Evolutionary conservation across 2,797 vertebrate genomes (phyloP).

Genomic region (Cercopithecus mitis): DNA sequence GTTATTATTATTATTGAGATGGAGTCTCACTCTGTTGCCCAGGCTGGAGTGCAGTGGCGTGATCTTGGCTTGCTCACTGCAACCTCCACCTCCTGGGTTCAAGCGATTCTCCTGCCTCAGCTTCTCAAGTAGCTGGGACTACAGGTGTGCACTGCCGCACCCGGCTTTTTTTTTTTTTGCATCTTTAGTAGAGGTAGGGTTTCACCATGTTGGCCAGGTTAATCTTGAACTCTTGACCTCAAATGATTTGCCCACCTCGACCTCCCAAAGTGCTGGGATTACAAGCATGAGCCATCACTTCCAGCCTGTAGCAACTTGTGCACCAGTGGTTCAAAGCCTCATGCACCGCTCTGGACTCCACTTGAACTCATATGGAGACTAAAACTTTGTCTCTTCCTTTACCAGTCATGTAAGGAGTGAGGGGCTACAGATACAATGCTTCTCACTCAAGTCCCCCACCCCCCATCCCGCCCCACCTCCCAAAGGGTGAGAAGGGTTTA

Average conservation of each 20-base stretch:
- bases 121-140: neutral
- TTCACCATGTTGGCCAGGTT: neutral
- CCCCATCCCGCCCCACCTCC: neutral
- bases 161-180: neutral
- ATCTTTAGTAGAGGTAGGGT: neutral
- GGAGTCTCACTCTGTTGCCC: neutral
- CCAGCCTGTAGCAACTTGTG: neutral
- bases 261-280: neutral
- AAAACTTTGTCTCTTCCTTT: neutral
- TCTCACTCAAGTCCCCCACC: neutral
- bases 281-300: neutral
- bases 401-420: neutral
- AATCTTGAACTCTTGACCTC: neutral
- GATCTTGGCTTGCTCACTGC: neutral
- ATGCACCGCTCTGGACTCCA: neutral
- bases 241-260: neutral
- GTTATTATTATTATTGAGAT: neutral
- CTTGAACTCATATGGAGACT: too few species aligned
- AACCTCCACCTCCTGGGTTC: neutral
- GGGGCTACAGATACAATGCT: rapidly evolving
- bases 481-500: neutral
- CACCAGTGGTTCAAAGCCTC: neutral
- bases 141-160: neutral
- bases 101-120: neutral
- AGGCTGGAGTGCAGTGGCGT: neutral